A percentile compares a stretch with the other conserved stretches of the same genome.
phyloP scores from a whole-genome alignment of 2,797 vertebrate species.

The Rachycentron canadum region DNA sequence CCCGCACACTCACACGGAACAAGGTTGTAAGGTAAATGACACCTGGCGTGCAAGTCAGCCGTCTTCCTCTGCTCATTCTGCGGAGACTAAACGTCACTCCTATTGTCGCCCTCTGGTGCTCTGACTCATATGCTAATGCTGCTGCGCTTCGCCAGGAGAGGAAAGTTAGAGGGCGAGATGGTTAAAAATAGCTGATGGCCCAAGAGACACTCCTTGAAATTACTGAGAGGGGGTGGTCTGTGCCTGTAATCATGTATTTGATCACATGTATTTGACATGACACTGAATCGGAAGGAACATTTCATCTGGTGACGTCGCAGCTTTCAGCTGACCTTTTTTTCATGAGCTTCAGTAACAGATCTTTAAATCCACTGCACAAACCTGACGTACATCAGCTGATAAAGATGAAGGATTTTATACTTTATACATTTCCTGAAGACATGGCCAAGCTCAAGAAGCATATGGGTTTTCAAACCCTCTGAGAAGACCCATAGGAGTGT shows the following conservation, averaged over 20 bases:
- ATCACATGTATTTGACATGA: not conserved
- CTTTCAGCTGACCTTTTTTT: not conserved
- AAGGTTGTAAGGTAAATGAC: conserved; percentile 58
- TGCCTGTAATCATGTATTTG: not conserved
- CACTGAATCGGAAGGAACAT: not conserved
- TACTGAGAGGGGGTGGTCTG: too few relatives aligned
- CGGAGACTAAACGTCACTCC: conserved; percentile 41
- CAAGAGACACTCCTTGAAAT: not conserved
- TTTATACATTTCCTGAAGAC: too few relatives aligned
- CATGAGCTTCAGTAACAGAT: not conserved
- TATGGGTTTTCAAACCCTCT: too few relatives aligned
- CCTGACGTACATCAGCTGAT: not conserved
- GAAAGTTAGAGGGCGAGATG: not conserved
- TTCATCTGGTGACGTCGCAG: not conserved
- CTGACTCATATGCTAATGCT: conserved; percentile 61
- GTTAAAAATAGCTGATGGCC: conserved; percentile 49
- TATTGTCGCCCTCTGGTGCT: conserved; percentile 53
- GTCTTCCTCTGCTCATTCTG: conserved; percentile 38
- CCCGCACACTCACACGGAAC: not conserved
- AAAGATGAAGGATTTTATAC: too few relatives aligned
- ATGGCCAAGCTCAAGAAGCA: too few relatives aligned
- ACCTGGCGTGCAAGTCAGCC: conserved; percentile 44
- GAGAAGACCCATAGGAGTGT: too few relatives aligned
- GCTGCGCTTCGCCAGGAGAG: not conserved
- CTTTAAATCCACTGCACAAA: not conserved